Evolutionary conservation across 2,888 invertebrate species (phyloP).

Genomic region (Eurois occulta): DNA sequence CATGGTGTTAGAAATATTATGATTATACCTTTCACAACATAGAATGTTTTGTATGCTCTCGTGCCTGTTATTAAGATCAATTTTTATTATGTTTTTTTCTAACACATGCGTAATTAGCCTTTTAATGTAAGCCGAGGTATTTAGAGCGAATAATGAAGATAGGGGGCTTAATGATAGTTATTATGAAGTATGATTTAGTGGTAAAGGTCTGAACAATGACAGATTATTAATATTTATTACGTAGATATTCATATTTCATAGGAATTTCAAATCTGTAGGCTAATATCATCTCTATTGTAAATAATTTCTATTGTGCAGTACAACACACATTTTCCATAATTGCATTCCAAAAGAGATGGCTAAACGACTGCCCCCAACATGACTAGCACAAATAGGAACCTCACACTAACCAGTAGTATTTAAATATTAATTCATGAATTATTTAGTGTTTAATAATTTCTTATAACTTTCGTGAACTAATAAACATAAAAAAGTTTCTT

Average conservation of each 20-base stretch:
- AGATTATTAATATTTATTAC: constrained; percentile 20
- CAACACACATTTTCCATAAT: constrained; percentile 33
- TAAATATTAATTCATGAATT: no score
- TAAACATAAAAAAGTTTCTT: no score
- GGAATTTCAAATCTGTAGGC: constrained; percentile 11
- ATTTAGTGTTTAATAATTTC: no score
- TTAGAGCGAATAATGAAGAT: constrained; percentile 57
- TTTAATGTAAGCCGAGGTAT: constrained; percentile 49
- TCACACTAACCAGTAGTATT: no score
- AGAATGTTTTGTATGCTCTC: constrained; percentile 56
- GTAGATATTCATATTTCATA: constrained; percentile 27
- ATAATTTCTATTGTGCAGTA: constrained; percentile 29
- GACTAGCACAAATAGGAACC: no score
- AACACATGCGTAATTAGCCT: constrained; percentile 41
- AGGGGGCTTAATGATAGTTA: constrained; percentile 36
- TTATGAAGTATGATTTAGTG: constrained; percentile 46
- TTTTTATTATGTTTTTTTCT: constrained; percentile 51
- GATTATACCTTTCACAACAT: constrained; percentile 64
- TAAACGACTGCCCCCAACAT: no score
- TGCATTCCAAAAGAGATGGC: constrained; percentile 42
- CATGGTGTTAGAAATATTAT: constrained; percentile 66
- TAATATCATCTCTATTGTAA: constrained; percentile 32
- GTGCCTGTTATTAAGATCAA: constrained; percentile 50
- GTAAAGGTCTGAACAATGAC: constrained; percentile 31
- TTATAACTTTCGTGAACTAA: no score